phyloP scores from a whole-genome alignment of 2,113 vertebrate genomes.

The Campylorhamphus procurvoides region DNA sequence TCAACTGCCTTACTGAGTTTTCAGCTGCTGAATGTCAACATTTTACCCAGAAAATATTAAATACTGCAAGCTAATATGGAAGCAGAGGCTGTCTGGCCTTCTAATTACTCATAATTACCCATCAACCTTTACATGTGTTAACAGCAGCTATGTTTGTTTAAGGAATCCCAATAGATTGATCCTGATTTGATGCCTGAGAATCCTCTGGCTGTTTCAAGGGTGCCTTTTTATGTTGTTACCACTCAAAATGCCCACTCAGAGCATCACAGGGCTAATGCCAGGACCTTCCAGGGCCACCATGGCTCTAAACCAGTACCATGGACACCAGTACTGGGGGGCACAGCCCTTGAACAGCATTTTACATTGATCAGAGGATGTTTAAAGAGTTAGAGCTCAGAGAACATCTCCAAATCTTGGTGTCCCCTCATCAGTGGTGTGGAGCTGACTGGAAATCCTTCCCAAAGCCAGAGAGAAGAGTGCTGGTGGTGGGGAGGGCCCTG shows the following conservation, averaged over 20 bases:
- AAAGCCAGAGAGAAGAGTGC: rapidly evolving
- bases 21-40: slow-evolving; percentile 31
- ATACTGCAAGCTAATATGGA: slow-evolving; percentile 39
- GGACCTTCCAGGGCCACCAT: neutral
- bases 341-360: neutral
- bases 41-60: slow-evolving; percentile 48
- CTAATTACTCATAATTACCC: slow-evolving; percentile 43
- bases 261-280: neutral
- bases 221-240: neutral
- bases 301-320: rapidly evolving
- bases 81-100: slow-evolving; percentile 17
- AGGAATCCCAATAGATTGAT: neutral
- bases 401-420: rapidly evolving
- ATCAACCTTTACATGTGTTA: neutral
- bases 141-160: neutral
- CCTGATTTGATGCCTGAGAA: rapidly evolving
- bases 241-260: neutral
- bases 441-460: rapidly evolving
- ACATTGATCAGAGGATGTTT: neutral
- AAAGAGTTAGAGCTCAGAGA: rapidly evolving
- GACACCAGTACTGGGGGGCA: rapidly evolving
- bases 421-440: rapidly evolving
- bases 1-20: slow-evolving; percentile 37
- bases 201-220: neutral
- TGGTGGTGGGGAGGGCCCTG: neutral